These are phyloP conservation scores for Gandaritis pyraliata DNA, from an alignment of 2,888 invertebrate species.

Conservation along the genomic window DNA sequence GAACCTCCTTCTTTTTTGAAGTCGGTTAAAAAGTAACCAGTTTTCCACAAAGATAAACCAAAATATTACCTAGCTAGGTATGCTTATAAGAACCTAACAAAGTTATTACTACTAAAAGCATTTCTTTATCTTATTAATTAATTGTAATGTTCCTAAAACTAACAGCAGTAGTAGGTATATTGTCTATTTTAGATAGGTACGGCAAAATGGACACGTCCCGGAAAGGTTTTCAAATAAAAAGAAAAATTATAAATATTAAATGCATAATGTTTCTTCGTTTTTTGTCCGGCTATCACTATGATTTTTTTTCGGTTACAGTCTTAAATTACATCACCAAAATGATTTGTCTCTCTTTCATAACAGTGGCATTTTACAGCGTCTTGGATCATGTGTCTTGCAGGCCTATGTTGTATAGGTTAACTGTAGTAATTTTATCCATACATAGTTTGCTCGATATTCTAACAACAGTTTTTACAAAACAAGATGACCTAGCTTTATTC, in stretches of 20 bases:
- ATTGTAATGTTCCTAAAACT: too few relatives aligned
- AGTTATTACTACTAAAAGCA: too few relatives aligned
- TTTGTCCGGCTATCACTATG: background rate
- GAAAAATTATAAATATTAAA: background rate
- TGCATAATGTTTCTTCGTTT: conserved; percentile 1
- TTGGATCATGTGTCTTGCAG: background rate
- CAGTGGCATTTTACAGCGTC: background rate
- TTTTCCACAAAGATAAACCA: too few relatives aligned
- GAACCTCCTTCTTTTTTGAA: too few relatives aligned
- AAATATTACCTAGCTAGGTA: too few relatives aligned
- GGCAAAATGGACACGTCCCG: background rate
- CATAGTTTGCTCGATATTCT: background rate
- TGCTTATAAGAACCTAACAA: too few relatives aligned
- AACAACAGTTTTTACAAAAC: conserved; percentile 3
- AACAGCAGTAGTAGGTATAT: too few relatives aligned
- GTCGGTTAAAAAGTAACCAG: too few relatives aligned
- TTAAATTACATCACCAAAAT: background rate
- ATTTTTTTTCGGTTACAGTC: background rate
- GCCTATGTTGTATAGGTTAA: background rate
- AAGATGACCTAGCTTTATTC: background rate
- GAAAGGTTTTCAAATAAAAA: background rate
- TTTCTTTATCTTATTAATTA: too few relatives aligned
- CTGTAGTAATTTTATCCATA: background rate
- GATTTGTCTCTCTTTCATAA: background rate
- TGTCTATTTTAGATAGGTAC: too few relatives aligned